Evolutionary conservation across 2,888 invertebrate species (phyloP).

Genomic region (Campopleginae sp.): DNA sequence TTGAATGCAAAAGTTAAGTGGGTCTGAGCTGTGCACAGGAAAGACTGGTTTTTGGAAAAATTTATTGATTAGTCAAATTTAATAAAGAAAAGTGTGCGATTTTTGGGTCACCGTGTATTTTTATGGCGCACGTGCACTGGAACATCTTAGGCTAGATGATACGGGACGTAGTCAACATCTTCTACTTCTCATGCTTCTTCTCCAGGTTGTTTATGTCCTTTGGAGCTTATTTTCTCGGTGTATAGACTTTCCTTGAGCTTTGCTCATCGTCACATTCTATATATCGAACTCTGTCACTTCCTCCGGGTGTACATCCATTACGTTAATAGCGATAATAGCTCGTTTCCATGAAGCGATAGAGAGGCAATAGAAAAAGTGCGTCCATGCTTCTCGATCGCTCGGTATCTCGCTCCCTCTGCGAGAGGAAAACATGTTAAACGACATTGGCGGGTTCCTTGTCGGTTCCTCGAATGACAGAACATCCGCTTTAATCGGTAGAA

Average conservation of each 20-base stretch:
- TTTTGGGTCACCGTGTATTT: not conserved
- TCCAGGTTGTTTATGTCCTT: constrained; percentile 33
- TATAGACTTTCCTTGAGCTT: constrained; percentile 2
- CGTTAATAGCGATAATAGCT: constrained; percentile 79
- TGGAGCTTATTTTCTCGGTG: not conserved
- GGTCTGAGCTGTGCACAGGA: too few relatives aligned
- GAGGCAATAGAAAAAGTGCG: constrained; percentile 67
- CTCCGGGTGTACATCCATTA: constrained; percentile 73
- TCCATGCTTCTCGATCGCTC: constrained; percentile 39
- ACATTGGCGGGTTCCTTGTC: constrained; percentile 38
- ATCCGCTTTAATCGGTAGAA: constrained; percentile 32
- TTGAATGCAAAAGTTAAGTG: not conserved
- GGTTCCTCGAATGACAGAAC: constrained; percentile 65
- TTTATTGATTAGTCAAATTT: not conserved
- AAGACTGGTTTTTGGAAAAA: not conserved
- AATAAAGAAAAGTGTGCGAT: not conserved
- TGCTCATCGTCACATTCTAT: constrained; percentile 47
- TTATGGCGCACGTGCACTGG: constrained; percentile 32
- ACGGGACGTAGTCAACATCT: constrained; percentile 17
- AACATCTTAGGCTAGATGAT: constrained; percentile 51
- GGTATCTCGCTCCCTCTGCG: constrained; percentile 28
- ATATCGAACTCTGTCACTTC: constrained; percentile 59
- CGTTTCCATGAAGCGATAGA: constrained; percentile 72
- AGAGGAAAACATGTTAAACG: constrained; percentile 34
- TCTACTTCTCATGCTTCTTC: constrained; percentile 20